phyloP scores from a whole-genome alignment of 2,797 vertebrate genomes.

The Eutrigla gurnardus region DNA sequence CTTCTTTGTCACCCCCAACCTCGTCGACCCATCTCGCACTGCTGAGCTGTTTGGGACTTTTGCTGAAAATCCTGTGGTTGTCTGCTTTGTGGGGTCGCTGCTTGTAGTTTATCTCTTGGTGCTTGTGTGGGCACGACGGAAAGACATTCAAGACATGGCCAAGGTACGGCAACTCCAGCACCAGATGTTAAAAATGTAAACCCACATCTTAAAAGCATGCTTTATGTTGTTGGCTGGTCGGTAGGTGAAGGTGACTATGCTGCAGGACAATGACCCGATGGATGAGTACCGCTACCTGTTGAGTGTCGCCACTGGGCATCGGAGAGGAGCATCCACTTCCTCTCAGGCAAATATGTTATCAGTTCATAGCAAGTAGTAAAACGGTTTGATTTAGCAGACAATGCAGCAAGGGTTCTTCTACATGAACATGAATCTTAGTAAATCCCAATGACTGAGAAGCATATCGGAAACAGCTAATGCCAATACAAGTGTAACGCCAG shows the following conservation, averaged over 20 bases:
- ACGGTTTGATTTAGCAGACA: not conserved
- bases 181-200: no score
- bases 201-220: not conserved
- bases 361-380: not conserved
- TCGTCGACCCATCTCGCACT: constrained; percentile 86
- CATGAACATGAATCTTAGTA: no score
- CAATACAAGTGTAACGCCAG: not conserved
- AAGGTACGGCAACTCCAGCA: constrained; percentile 81
- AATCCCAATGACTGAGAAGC: no score
- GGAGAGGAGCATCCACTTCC: constrained; percentile 90
- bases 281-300: constrained; percentile 90
- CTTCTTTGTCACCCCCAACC: constrained; percentile 91
- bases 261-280: constrained; percentile 91
- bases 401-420: not conserved
- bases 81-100: constrained; percentile 89
- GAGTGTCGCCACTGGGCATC: constrained; percentile 90
- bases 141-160: constrained; percentile 87
- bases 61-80: constrained; percentile 91
- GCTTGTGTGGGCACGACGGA: constrained; percentile 90
- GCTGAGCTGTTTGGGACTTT: constrained; percentile 91
- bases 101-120: constrained; percentile 86
- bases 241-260: constrained; percentile 90
- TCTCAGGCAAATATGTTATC: constrained; percentile 84
- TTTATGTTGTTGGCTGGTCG: not conserved
- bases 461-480: not conserved